Base-by-base conservation (phyloP, 2,797 vertebrate species). In the Sphaeramia orbicularis region DNA sequence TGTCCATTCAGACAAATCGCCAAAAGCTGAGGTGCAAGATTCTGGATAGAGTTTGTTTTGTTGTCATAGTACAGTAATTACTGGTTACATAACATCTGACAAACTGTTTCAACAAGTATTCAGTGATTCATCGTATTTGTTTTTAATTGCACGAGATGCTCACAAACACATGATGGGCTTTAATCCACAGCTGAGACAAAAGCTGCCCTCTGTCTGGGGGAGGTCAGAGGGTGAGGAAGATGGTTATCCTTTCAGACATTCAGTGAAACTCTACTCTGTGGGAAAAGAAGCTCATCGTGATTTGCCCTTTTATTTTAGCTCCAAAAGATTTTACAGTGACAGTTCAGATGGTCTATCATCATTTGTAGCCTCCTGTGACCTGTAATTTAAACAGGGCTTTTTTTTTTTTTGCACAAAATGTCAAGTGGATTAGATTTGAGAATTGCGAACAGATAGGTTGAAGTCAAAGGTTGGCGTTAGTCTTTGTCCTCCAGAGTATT, bases 31-130 rank as follows among this genome's bases (percentile, higher is more conserved):
- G 59, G 60, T 73, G 67, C 55, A 60, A 55, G 45, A 44, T 19
- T 50, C 24, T 55, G 51, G 64, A 63, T 47, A 40, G 12, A 71
- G 70, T 86, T 61, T 83, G 76, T 80, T 81, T 50, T 85, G 82
- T 85, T 87, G 77, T 76, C 77, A 85, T 85, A 54, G 82, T 57
- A 85, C 83, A 54, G 82, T 57, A 76, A 72, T 63, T 32, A 48
- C 52, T 54, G 62, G 50, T 85, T 73, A 68, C 56, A 51, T 71
- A 79, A 85, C 41, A 42, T 27, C 16, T 42, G 30, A 52, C 53
- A 65, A 66, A 58, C 30, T 35, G 38, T 51, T 58, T 58, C 12
- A 54, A 24, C 51, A 76, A 53, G 60, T 63, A 65, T 32, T 30
- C 50, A 37, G 12, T 67, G 72, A 72, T 32, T 77, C 78, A 71